Evolutionary conservation across 2,888 invertebrate genomes (phyloP).

Genomic region (Cremastinae sp.): DNA sequence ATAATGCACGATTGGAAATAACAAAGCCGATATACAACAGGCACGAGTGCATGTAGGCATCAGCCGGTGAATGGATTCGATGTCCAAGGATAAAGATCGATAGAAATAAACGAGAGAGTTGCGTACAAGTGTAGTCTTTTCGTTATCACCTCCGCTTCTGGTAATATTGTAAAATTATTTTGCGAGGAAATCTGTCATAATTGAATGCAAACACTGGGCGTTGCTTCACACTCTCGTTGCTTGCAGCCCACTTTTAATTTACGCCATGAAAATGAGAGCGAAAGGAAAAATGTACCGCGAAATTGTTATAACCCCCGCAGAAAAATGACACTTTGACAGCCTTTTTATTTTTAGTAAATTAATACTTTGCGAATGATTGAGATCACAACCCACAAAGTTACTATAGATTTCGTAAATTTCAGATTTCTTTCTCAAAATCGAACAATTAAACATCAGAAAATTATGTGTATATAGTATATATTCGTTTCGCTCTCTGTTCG

Average conservation of each 20-base stretch:
- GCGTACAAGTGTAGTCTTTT: constrained; percentile 45
- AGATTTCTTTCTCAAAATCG: too few relatives aligned
- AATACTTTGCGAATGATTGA: too few relatives aligned
- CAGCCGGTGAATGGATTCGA: constrained; percentile 68
- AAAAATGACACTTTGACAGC: neutral
- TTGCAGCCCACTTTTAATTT: neutral
- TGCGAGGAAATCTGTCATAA: constrained; percentile 6
- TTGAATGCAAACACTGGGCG: constrained; percentile 22
- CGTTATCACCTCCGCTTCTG: neutral
- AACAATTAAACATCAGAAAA: too few relatives aligned
- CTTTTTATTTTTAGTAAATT: constrained; percentile 4
- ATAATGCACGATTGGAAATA: neutral
- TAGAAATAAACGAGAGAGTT: constrained; percentile 29
- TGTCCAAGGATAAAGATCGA: constrained; percentile 67
- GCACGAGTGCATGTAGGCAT: constrained; percentile 8
- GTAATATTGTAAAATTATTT: constrained; percentile 10
- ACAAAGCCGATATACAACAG: neutral
- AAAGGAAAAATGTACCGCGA: too few relatives aligned
- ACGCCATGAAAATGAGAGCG: too few relatives aligned
- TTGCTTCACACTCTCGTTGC: constrained; percentile 31
- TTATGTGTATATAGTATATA: too few relatives aligned
- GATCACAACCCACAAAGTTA: too few relatives aligned
- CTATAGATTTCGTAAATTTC: too few relatives aligned
- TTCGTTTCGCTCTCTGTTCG: too few relatives aligned
- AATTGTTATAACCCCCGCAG: neutral